Base-by-base conservation (phyloP, 2,113 vertebrate species). In the Bubalus kerabau region DNA sequence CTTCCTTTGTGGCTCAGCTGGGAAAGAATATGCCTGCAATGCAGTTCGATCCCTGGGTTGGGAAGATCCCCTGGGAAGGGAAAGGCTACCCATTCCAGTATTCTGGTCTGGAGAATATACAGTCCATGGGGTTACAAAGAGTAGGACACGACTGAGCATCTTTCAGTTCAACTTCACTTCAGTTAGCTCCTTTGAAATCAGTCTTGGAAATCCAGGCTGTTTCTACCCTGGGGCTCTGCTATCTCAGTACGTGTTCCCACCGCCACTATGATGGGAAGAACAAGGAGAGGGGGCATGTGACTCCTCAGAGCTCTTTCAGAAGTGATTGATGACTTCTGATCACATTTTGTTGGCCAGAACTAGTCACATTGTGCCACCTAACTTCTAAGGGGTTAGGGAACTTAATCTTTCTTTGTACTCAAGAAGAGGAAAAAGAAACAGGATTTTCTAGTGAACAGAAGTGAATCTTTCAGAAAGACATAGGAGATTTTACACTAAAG, bases 371-470 rank as follows among this genome's bases (percentile, higher is more conserved):
- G 23, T 7, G 10, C 54, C n/a, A 54, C 32, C 28, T 92, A 90
- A 28, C n/a, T 87, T 21, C 40, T n/a, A 57, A 4, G 21, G 67
- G 2, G 50, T 16, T 78, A 56, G n/a, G 36, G 93, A 78, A 62
- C 57, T 7, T 6, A 54, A 28, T 80, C n/a, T 87, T 62, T 56
- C 28, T 54, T 81, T 93, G 14, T 80, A 81, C 15, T 82, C 14
- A 10, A 28, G n/a, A 54, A 32, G 16, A 71, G 24, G 12, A 90
- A 91, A 40, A 43, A n/a, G 3, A 57, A 54, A 56, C 24, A 30
- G 23, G 19, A 80, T 89, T 85, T 62, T 89, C 76, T 94, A 26
- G 14, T 91, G 12, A 91, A 64, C n/a, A 82, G 40, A 85, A 74
- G 48, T 64, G 4, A 76, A 30, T 57, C 21, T 46, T 82, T 36